phyloP scores from a whole-genome alignment of 2,113 vertebrate genomes.

The Oryzias woworae region DNA sequence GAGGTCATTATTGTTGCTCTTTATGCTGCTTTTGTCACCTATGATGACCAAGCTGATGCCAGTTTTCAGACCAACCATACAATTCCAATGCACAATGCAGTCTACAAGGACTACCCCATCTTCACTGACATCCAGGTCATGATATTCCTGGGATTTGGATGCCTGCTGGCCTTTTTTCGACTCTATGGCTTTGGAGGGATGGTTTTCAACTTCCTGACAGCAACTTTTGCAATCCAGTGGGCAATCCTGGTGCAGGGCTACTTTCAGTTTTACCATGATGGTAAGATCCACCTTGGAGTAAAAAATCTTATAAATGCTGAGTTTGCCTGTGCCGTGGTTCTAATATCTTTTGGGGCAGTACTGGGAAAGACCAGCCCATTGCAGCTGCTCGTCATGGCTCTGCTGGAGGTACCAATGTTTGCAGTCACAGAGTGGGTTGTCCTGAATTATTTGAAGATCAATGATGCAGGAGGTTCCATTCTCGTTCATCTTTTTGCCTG shows the following conservation, averaged over 20 bases:
- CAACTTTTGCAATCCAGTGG: constrained; percentile 84
- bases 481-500: constrained; percentile 86
- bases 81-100: constrained; percentile 56
- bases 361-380: constrained; percentile 83
- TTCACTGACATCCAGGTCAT: constrained; percentile 86
- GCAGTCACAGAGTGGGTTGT: constrained; percentile 79
- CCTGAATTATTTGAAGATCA: constrained; percentile 71
- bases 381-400: constrained; percentile 82
- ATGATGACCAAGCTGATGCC: constrained; percentile 67
- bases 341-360: constrained; percentile 83
- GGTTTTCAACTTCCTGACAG: constrained; percentile 83
- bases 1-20: constrained; percentile 74
- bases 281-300: constrained; percentile 79
- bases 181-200: constrained; percentile 80
- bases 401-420: constrained; percentile 79
- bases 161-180: constrained; percentile 82
- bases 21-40: constrained; percentile 79
- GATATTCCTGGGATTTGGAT: constrained; percentile 84
- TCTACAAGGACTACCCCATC: constrained; percentile 78
- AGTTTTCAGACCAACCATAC: constrained; percentile 55
- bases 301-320: constrained; percentile 80
- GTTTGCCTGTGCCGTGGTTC: constrained; percentile 81
- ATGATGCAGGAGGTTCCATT: constrained; percentile 83
- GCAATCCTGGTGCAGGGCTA: constrained; percentile 82
- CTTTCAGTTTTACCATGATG: constrained; percentile 72